Conservation (phyloP, 1,140 invertebrate species). For the Drosophila ananassae region DNA sequence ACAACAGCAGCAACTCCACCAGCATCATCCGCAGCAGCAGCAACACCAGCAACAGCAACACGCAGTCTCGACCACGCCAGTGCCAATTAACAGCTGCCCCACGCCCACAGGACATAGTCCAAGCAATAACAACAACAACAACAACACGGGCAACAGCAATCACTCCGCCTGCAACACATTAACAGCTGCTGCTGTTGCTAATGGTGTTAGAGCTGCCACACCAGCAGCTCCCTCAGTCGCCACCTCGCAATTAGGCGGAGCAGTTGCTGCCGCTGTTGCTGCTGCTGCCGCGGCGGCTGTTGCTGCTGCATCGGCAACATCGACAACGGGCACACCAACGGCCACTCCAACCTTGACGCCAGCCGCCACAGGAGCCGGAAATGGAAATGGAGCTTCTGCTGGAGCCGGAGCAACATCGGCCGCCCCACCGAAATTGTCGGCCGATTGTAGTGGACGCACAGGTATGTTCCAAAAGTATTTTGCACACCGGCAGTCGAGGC, state of each 20-base stretch:
- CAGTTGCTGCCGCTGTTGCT: slow-evolving; percentile 43
- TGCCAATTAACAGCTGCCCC: slow-evolving; percentile 71
- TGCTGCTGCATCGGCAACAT: slow-evolving; percentile 12
- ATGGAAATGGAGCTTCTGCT: slow-evolving; percentile 29
- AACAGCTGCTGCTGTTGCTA: slow-evolving; percentile 67
- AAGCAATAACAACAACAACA: slow-evolving; percentile 42
- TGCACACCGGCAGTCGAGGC: slow-evolving; percentile 76
- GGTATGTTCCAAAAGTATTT: slow-evolving; percentile 84
- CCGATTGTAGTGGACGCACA: slow-evolving; percentile 83
- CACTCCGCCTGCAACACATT: slow-evolving; percentile 73
- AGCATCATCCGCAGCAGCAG: slow-evolving; percentile 53
- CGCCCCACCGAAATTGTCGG: slow-evolving; percentile 77
- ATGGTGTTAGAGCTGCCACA: slow-evolving; percentile 42
- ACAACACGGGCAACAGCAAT: slow-evolving; percentile 38
- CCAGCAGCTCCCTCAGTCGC: slow-evolving; percentile 54
- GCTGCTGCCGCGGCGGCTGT: slow-evolving; percentile 37
- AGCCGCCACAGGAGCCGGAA: slow-evolving; percentile 40
- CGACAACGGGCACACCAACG: slow-evolving; percentile 24
- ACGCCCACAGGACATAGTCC: slow-evolving; percentile 77
- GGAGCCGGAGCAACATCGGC: slow-evolving; percentile 34
- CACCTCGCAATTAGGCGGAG: slow-evolving; percentile 53
- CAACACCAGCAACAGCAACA: slow-evolving; percentile 66
- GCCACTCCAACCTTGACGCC: slow-evolving; percentile 48
- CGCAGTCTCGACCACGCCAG: slow-evolving; percentile 65
- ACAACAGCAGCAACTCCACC: slow-evolving; percentile 46